Evolutionary conservation across 1,140 invertebrate genomes (phyloP).

Genomic region (Monomorium pharaonis): DNA sequence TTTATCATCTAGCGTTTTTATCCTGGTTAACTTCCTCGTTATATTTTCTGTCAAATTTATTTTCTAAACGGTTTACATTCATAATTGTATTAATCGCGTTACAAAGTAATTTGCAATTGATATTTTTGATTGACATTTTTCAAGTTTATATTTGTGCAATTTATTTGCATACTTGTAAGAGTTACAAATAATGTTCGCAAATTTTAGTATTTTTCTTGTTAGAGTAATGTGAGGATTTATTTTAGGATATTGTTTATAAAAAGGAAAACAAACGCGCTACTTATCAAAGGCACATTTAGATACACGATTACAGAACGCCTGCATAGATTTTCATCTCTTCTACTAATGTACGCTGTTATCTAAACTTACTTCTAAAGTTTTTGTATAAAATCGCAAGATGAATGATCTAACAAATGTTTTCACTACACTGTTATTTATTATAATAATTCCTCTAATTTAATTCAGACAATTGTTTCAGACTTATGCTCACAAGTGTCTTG

Average conservation of each 20-base stretch:
- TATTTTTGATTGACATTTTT: neutral
- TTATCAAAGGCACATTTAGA: constrained; percentile 41
- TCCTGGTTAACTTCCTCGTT: neutral
- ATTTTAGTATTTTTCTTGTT: neutral
- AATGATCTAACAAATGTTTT: neutral
- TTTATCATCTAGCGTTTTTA: constrained; percentile 4
- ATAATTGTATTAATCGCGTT: neutral
- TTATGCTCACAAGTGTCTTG: neutral
- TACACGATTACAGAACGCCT: constrained; percentile 46
- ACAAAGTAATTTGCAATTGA: neutral
- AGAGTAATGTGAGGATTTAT: neutral
- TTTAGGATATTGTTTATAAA: neutral
- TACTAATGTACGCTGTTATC: constrained; percentile 8
- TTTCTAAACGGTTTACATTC: neutral
- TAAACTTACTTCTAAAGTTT: neutral
- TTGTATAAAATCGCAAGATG: neutral
- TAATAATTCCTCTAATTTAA: neutral
- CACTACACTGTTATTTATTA: neutral
- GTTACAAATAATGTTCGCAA: neutral
- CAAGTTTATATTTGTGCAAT: neutral
- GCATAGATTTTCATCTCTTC: neutral
- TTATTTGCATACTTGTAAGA: neutral
- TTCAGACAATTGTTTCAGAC: neutral
- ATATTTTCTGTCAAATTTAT: neutral
- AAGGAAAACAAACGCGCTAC: constrained; percentile 13